Evolutionary conservation across 2,113 vertebrate genomes (phyloP).

Genomic region (Erinaceus europaeus): DNA sequence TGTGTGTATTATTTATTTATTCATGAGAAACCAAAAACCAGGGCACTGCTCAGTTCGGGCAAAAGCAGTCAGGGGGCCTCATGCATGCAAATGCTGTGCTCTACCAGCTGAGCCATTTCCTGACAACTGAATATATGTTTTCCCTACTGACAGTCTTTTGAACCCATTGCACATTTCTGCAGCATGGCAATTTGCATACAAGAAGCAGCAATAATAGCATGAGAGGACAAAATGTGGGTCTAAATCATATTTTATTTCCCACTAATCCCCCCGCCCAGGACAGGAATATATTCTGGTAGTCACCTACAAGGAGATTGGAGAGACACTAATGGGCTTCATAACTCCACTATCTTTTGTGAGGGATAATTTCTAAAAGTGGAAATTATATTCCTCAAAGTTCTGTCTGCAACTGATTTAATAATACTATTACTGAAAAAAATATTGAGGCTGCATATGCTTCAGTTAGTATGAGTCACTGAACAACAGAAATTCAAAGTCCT

Average conservation of each 20-base stretch:
- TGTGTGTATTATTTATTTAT: too few relatives aligned
- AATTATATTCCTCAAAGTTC: not conserved
- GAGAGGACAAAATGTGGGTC: not conserved
- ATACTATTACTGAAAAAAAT: slow-evolving; percentile 32
- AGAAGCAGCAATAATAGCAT: not conserved
- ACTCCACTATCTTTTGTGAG: not conserved
- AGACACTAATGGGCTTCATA: not conserved
- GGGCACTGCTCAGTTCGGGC: too few relatives aligned
- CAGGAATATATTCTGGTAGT: not conserved
- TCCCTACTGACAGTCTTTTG: slow-evolving; percentile 11
- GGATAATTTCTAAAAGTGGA: not conserved
- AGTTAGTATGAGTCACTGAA: not conserved
- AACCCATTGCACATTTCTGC: not conserved
- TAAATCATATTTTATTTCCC: not conserved
- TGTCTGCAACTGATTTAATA: slow-evolving; percentile 28
- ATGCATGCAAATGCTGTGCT: too few relatives aligned
- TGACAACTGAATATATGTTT: not conserved
- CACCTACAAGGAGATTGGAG: not conserved
- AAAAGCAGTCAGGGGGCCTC: too few relatives aligned
- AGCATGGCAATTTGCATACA: not conserved
- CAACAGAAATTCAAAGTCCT: slow-evolving; percentile 22
- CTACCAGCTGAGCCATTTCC: too few relatives aligned
- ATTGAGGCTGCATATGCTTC: not conserved
- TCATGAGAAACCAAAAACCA: too few relatives aligned
- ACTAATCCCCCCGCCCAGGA: not conserved